Percentiles rank a stretch among this genome's conserved stretches.
phyloP scores from a whole-genome alignment of 2,888 invertebrate genomes.

The Xanthostigma xanthostigma region DNA sequence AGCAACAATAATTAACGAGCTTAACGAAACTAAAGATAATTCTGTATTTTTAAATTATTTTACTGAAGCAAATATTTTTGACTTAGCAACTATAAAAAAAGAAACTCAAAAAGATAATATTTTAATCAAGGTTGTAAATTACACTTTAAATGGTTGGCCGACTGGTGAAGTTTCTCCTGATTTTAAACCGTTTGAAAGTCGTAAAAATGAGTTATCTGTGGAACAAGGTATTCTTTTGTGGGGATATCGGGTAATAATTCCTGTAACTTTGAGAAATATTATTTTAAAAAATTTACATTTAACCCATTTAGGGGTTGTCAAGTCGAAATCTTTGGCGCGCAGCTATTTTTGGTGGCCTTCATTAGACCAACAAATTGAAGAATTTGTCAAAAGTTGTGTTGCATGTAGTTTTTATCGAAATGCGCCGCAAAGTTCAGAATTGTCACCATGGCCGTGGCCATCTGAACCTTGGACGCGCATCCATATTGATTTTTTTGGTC shows the following conservation, averaged over 20 bases:
- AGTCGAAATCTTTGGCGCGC: not conserved
- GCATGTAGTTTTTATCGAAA: not conserved
- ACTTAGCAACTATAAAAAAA: not conserved
- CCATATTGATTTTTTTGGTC: not conserved
- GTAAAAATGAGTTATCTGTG: not conserved
- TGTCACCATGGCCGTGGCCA: not conserved
- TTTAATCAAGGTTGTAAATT: not conserved
- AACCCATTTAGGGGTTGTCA: not conserved
- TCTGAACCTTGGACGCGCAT: not conserved
- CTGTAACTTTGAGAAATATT: not conserved
- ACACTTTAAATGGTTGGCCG: too few species aligned
- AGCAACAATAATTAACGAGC: conserved; percentile 5
- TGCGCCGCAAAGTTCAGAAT: not conserved
- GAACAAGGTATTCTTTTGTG: not conserved
- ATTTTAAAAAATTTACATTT: not conserved
- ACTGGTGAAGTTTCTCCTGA: too few species aligned
- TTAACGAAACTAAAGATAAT: not conserved
- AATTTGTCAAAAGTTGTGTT: not conserved
- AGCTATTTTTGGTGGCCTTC: not conserved
- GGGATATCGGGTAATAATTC: not conserved
- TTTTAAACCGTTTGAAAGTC: too few species aligned
- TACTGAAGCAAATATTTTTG: not conserved
- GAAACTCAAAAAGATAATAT: not conserved
- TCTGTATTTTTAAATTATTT: not conserved
- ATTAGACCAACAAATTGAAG: not conserved